Evolutionary conservation across 2,888 invertebrate genomes (phyloP).

Genomic region (Sinohyriopsis cumingii): DNA sequence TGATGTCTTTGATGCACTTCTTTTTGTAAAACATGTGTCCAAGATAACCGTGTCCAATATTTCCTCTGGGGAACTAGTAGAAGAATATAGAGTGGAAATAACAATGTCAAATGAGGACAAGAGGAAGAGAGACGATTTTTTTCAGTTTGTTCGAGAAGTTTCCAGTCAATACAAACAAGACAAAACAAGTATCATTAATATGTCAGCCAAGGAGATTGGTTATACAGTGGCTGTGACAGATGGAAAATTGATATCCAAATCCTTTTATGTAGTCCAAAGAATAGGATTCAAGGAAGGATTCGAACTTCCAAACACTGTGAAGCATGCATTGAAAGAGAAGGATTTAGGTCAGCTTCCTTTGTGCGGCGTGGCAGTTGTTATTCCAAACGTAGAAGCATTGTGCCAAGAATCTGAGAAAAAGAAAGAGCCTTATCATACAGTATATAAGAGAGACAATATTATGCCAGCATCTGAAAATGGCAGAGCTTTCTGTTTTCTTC

Average conservation of each 20-base stretch:
- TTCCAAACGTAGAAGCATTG: background rate
- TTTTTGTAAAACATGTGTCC: slow-evolving; percentile 34
- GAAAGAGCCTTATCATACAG: background rate
- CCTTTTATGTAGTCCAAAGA: slow-evolving; percentile 13
- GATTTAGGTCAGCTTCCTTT: slow-evolving; percentile 44
- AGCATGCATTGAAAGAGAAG: slow-evolving; percentile 33
- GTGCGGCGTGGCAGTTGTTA: slow-evolving; percentile 41
- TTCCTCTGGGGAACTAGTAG: slow-evolving; percentile 1
- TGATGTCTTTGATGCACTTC: slow-evolving; percentile 19
- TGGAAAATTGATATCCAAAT: background rate
- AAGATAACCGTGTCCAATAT: slow-evolving; percentile 12
- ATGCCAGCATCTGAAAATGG: background rate
- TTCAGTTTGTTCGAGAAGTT: background rate
- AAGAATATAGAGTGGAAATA: slow-evolving; percentile 4
- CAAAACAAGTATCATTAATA: background rate
- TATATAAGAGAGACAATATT: background rate
- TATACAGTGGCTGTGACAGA: slow-evolving; percentile 6
- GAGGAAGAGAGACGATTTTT: slow-evolving; percentile 1
- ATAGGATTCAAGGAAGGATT: slow-evolving; percentile 7
- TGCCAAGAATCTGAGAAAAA: background rate
- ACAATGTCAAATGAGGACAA: slow-evolving; percentile 3
- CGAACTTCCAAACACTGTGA: slow-evolving; percentile 30
- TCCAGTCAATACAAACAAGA: background rate
- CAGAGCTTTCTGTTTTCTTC: slow-evolving; percentile 56
- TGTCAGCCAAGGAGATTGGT: slow-evolving; percentile 1